Conservation (phyloP, 1,140 invertebrate genomes). For the Drosophila miranda region DNA sequence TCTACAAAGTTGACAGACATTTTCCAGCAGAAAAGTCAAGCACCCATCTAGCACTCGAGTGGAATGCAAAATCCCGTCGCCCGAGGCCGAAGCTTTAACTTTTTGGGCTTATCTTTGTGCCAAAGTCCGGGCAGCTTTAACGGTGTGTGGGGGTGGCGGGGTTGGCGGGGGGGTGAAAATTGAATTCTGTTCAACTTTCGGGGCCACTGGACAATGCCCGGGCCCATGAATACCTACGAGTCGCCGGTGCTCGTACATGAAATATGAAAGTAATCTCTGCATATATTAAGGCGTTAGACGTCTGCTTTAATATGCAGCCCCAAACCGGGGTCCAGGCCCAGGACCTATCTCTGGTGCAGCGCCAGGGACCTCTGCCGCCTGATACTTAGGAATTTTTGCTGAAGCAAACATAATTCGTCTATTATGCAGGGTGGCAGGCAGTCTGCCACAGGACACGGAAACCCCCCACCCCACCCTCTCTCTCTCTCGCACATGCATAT, state of each 20-base stretch:
- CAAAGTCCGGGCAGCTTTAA: not conserved
- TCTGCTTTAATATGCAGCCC: slow-evolving; percentile 59
- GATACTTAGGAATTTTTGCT: slow-evolving; percentile 71
- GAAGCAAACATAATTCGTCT: slow-evolving; percentile 73
- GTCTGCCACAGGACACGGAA: slow-evolving; percentile 11
- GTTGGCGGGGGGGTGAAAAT: slow-evolving; percentile 34
- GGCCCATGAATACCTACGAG: slow-evolving; percentile 19
- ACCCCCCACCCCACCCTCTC: not conserved
- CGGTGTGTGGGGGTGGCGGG: not conserved
- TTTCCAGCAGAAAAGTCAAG: slow-evolving; percentile 49
- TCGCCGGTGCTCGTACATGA: slow-evolving; percentile 28
- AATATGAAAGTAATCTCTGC: slow-evolving; percentile 58
- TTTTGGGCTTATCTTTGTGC: not conserved
- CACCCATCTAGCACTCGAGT: slow-evolving; percentile 42
- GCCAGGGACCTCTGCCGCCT: slow-evolving; percentile 23
- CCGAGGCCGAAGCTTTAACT: slow-evolving; percentile 2
- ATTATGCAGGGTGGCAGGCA: slow-evolving; percentile 50
- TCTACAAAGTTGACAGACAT: slow-evolving; percentile 61
- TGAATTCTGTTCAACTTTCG: slow-evolving; percentile 22
- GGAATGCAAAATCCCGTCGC: slow-evolving; percentile 9
- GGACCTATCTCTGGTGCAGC: slow-evolving; percentile 10
- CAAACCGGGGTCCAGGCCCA: not conserved
- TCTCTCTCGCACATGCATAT: not conserved
- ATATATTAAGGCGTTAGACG: slow-evolving; percentile 62
- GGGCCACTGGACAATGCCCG: slow-evolving; percentile 23